Base-by-base conservation (phyloP, 2,888 invertebrate species). In the Andrena dorsata region DNA sequence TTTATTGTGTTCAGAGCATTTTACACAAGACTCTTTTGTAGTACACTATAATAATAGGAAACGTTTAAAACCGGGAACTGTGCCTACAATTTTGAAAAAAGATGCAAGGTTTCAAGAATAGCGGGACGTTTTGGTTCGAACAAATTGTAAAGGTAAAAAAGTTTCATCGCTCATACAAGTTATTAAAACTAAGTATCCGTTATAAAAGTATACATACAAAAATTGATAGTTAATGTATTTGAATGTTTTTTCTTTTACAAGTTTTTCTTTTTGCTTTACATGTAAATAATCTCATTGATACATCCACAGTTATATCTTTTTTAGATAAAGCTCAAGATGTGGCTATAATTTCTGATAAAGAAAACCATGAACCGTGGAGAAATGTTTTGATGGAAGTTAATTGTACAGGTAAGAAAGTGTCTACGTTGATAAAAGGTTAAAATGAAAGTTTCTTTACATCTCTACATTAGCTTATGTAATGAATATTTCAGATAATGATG, bases 71-170 rank as follows among this genome's bases (percentile, higher is more conserved):
- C 30, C 30, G 30, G 30, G 30, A 30, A 30, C 30, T 30, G 5
- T 30, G 30, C 30, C 30, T 0, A 30, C 30, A 30, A 30, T 30
- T 30, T 30, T 0, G 6, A 30, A 30, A 30, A 30, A 30, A 30
- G 30, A 30, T 5, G 30, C 30, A 30, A 30, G 30, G 30, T 30
- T 30, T 61, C 13, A 32, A 28, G n/a, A 61, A 32, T n/a, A 20
- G 16, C 10, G 32, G 16, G 30, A 32, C 7, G 16, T 61, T 30
- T 61, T n/a, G 20, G 7, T 61, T 8, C 8, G 3, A 61, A 32
- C n/a, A n/a, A 28, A 32, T 32, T n/a, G 30, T 61, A 16, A 32
- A 32, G n/a, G 60, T 61, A 61, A 16, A 16, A n/a, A 61, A 61
- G n/a, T 61, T 26, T 7, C 60, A 30, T 60, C 2, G 28, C 16